These are phyloP conservation scores for Cryptoblepharus egeriae DNA, from an alignment of 2,797 vertebrate species.

Conservation along the genomic window DNA sequence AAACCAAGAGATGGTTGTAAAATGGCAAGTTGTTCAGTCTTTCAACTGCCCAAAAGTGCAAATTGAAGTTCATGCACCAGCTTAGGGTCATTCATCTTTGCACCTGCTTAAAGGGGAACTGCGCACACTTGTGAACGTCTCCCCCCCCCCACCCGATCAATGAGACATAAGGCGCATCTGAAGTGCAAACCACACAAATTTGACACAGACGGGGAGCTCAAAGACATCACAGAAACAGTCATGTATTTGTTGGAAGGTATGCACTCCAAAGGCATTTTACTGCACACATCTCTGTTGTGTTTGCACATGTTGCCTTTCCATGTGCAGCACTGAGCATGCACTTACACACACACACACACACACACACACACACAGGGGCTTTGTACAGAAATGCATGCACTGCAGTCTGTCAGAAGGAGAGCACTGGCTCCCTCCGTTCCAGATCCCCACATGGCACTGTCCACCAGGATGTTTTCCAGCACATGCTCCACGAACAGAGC, in stretches of 20 bases:
- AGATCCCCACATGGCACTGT: not conserved
- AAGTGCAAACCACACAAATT: not conserved
- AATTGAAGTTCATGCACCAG: not conserved
- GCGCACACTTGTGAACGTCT: too few relatives aligned
- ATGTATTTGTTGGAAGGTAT: not conserved
- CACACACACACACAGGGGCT: not conserved
- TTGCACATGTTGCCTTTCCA: not conserved
- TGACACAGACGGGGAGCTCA: too few relatives aligned
- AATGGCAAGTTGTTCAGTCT: not conserved
- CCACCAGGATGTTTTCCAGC: not conserved
- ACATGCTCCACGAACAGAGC: not conserved
- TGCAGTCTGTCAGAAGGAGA: not conserved
- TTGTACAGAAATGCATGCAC: rapidly evolving
- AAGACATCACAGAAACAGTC: not conserved
- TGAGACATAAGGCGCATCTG: not conserved
- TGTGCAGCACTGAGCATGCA: too few relatives aligned
- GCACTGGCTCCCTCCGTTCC: not conserved
- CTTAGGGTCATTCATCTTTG: not conserved
- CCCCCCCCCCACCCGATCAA: too few relatives aligned
- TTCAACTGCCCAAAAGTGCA: too few relatives aligned
- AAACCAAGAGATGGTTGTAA: not conserved
- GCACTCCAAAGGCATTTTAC: too few relatives aligned
- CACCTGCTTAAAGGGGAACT: not conserved
- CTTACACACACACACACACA: not conserved
- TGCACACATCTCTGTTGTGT: not conserved